These are phyloP conservation scores for Cranoglanis bouderius DNA, from an alignment of 2,113 vertebrate genomes.

Conservation along the genomic window DNA sequence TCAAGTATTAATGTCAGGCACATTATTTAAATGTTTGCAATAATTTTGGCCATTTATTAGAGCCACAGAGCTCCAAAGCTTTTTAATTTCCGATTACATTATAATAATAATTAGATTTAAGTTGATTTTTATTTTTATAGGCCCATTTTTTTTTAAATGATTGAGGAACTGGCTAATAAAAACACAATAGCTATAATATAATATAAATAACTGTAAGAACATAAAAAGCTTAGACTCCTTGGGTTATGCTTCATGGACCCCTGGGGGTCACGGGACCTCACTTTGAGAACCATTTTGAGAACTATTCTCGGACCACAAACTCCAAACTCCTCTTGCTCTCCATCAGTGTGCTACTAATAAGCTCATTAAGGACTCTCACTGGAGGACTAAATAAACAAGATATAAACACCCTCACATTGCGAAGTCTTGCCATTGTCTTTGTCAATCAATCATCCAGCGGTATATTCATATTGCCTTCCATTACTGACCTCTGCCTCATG, in stretches of 20 bases:
- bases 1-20: not conserved
- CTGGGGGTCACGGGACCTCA: not conserved
- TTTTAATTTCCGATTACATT: not conserved
- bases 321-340: not conserved
- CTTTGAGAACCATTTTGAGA: not conserved
- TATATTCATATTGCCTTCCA: not conserved
- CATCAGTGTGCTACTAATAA: not conserved
- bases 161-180: not conserved
- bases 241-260: not conserved
- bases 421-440: not conserved
- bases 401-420: not conserved
- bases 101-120: not conserved
- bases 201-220: not conserved
- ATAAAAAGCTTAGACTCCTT: not conserved
- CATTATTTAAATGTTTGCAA: not conserved
- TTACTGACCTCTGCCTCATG: too few relatives aligned
- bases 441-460: constrained; percentile 3
- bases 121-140: not conserved
- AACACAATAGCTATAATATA: not conserved
- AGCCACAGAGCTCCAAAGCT: not conserved
- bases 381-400: not conserved
- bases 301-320: not conserved
- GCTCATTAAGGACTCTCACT: not conserved
- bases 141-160: not conserved
- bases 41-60: not conserved